phyloP scores from a whole-genome alignment of 2,888 invertebrate species.

The Galerucella calmariensis region DNA sequence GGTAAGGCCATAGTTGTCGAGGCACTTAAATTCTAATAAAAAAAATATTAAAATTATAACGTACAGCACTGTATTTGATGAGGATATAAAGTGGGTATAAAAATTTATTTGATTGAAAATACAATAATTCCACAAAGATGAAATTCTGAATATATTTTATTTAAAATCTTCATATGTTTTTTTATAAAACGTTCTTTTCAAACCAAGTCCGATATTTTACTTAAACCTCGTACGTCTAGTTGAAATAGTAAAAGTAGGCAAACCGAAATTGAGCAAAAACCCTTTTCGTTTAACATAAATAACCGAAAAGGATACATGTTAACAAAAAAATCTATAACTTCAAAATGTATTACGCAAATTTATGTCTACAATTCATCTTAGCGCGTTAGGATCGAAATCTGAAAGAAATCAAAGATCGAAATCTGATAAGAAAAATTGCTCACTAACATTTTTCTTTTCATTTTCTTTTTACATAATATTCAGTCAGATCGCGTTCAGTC shows the following conservation, averaged over 20 bases:
- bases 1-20: no score
- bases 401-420: slow-evolving; percentile 24
- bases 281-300: slow-evolving; percentile 26
- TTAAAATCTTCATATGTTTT: no score
- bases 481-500: slow-evolving; percentile 23
- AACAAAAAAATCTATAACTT: slow-evolving; percentile 28
- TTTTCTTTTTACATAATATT: slow-evolving; percentile 31
- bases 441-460: slow-evolving; percentile 21
- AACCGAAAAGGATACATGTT: slow-evolving; percentile 11
- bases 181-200: no score
- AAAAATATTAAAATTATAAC: no score
- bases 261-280: slow-evolving; percentile 12
- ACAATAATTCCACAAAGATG: no score
- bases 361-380: slow-evolving; percentile 31
- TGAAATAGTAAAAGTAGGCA: not conserved
- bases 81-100: no score
- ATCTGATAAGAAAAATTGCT: slow-evolving; percentile 31
- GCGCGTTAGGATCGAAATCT: slow-evolving; percentile 20
- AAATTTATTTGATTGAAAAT: no score
- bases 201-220: no score
- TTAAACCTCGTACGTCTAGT: no score
- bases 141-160: no score
- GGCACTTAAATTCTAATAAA: no score
- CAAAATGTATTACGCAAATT: slow-evolving; percentile 30
- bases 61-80: no score